phyloP scores from a whole-genome alignment of 1,140 invertebrate species.

The Apocrypta bakeri region DNA sequence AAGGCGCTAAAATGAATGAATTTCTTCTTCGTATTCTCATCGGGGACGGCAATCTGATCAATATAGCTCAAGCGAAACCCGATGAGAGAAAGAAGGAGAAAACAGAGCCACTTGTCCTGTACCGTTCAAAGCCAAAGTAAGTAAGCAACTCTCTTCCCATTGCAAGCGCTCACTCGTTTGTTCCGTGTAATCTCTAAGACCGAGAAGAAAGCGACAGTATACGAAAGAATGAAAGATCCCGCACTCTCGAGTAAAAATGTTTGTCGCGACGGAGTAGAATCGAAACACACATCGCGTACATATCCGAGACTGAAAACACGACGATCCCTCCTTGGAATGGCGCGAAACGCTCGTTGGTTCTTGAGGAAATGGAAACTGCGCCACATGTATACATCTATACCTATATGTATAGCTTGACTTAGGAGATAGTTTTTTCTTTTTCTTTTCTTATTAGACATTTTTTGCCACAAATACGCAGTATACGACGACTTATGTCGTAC shows the following conservation, averaged over 20 bases:
- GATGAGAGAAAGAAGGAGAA: neutral
- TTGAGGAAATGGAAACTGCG: conserved; percentile 58
- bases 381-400: conserved; percentile 21
- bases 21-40: neutral
- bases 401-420: neutral
- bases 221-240: neutral
- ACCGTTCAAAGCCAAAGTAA: neutral
- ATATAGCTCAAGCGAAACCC: neutral
- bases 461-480: no score
- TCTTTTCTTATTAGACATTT: neutral
- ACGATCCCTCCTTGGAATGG: neutral
- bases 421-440: no score
- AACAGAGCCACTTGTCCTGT: conserved; percentile 1
- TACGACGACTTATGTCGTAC: no score
- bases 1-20: no score
- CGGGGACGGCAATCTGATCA: neutral
- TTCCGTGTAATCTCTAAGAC: conserved; percentile 2
- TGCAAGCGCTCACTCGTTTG: neutral
- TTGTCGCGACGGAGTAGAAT: conserved; percentile 43
- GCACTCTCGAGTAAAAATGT: conserved; percentile 33
- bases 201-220: neutral
- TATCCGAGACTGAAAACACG: neutral
- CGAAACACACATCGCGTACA: neutral
- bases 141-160: neutral
- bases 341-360: conserved; percentile 9